phyloP scores from a whole-genome alignment of 2,113 vertebrate genomes.

The Leptosomus discolor region DNA sequence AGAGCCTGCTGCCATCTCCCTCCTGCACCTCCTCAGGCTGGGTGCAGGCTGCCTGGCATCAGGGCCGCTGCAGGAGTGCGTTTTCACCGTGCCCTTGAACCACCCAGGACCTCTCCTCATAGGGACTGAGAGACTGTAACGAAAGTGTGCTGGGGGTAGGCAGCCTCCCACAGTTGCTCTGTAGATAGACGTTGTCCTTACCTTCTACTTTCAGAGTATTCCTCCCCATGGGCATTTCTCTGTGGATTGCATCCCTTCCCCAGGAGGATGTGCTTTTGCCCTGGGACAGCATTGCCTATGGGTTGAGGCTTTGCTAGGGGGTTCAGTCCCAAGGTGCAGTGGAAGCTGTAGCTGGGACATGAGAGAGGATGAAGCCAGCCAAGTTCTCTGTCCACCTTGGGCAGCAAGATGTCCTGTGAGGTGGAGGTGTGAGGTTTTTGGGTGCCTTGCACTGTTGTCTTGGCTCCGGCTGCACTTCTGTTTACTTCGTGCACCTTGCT shows the following conservation, averaged over 20 bases:
- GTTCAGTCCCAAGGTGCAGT: background rate
- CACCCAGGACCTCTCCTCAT: background rate
- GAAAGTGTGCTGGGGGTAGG: background rate
- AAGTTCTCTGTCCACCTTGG: background rate
- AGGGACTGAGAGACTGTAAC: background rate
- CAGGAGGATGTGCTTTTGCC: background rate
- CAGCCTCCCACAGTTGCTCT: background rate
- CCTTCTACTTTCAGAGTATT: background rate
- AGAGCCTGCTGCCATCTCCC: background rate
- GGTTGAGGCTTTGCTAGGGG: background rate
- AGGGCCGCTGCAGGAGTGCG: accelerated
- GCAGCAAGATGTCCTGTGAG: background rate
- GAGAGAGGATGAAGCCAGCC: background rate
- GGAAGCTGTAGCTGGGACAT: background rate
- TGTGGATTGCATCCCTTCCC: background rate
- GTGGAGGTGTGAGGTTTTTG: background rate
- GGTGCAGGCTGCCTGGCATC: background rate
- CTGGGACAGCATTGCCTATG: background rate
- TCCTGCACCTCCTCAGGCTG: too few species aligned
- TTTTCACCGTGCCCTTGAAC: background rate
- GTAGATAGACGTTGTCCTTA: background rate
- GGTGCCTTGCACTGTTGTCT: background rate
- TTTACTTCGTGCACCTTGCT: background rate
- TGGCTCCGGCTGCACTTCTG: background rate
- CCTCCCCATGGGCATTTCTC: background rate